Base-by-base conservation (phyloP, 37 sponge, comb jelly and placozoan genomes). In the Hormiphora californensis region DNA sequence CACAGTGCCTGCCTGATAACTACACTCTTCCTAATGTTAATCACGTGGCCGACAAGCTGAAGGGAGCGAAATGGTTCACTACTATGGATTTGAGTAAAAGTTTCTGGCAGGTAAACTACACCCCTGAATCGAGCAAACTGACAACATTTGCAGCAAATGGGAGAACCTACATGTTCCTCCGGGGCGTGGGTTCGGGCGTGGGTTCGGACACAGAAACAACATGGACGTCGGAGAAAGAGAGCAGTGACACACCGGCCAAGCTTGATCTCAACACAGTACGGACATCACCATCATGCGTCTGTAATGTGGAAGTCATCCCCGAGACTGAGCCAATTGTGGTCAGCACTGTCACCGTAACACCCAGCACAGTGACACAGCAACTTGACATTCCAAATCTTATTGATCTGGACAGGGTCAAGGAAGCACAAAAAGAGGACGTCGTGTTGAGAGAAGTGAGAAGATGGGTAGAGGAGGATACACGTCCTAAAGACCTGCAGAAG, bases 51-150 rank as follows among this genome's bases (percentile, higher is more conserved):
- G 68, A 65, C 38, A 30, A 25, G 68, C 31, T 65, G 68, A 39
- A 36, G 35, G 68, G 68, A 65, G 68, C 68, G 5, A 65, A 30
- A 34, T 65, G 68, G 68, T 65, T 65, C 38, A 36, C 68, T 17
- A 65, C 68, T 19, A 17, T 65, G 38, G 68, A 65, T 34, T 39
- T 65, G 38, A 65, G 68, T 25, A 65, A 65, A 65, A 65, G 68
- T 39, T 65, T 65, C 25, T 65, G 12, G 9, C 68, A 65, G 68
- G 27, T 65, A 1, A 39, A 15, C 38, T 65, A 65, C 35, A 39
- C 31, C 38, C 38, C 31, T 30, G 68, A 65, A 65, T 65, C 68
- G 17, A 19, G 4, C 68, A 65, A 30, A 35, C 7, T 65, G 68
- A 65, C 68, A 7, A 39, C 68, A 65, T 65, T 65, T 25, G 35